phyloP scores from a whole-genome alignment of 2,888 invertebrate species.

The Agrochola macilenta region DNA sequence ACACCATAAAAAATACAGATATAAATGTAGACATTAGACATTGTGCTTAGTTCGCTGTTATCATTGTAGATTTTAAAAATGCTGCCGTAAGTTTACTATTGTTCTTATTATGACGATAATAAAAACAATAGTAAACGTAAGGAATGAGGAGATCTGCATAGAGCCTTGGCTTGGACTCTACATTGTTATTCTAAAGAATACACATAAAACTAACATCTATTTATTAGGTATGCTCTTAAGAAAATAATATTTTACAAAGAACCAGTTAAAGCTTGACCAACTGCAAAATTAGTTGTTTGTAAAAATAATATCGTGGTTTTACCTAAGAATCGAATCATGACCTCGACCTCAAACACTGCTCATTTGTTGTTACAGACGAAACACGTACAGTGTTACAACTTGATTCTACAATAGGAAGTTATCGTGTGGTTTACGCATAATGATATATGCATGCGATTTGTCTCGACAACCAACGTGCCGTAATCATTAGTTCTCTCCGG shows the following conservation, averaged over 20 bases:
- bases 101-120: no score
- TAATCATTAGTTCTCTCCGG: slow-evolving; percentile 73
- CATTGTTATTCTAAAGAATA: slow-evolving; percentile 29
- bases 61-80: background rate
- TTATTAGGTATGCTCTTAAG: slow-evolving; percentile 1
- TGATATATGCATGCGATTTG: slow-evolving; percentile 68
- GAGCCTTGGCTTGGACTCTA: slow-evolving; percentile 24
- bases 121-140: background rate
- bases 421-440: slow-evolving; percentile 45
- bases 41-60: background rate
- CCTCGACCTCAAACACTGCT: slow-evolving; percentile 61
- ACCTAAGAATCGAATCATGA: slow-evolving; percentile 36
- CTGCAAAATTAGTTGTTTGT: slow-evolving; percentile 38
- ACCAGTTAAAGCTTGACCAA: slow-evolving; percentile 17
- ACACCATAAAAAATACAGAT: no score
- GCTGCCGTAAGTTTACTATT: background rate
- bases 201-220: background rate
- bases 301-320: slow-evolving; percentile 41
- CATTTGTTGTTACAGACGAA: slow-evolving; percentile 46
- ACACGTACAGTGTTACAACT: slow-evolving; percentile 52
- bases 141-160: slow-evolving; percentile 2
- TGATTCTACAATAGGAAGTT: slow-evolving; percentile 63
- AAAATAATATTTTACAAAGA: slow-evolving; percentile 37
- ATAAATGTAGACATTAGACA: no score
- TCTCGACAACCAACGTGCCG: slow-evolving; percentile 71